phyloP scores from a whole-genome alignment of 2,113 vertebrate species.

The Sylvietta virens region DNA sequence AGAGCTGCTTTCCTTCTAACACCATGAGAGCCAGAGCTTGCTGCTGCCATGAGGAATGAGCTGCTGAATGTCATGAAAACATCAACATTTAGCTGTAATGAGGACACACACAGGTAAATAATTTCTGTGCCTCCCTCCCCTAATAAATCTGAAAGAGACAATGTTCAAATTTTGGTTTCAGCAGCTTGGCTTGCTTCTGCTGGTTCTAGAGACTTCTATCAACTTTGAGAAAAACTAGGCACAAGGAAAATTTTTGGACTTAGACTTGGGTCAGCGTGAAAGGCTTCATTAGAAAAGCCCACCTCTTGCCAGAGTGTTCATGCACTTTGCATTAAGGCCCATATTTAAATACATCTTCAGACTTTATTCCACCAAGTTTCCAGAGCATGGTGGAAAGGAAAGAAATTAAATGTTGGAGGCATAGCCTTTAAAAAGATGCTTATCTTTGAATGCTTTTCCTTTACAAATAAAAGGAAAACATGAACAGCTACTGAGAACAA shows the following conservation, averaged over 20 bases:
- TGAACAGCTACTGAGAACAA: background rate
- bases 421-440: background rate
- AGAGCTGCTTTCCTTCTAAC: background rate
- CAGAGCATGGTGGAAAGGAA: background rate
- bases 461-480: background rate
- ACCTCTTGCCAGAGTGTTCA: background rate
- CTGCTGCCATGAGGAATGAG: background rate
- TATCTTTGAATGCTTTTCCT: background rate
- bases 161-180: background rate
- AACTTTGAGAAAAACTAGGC: rapidly evolving
- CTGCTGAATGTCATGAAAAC: background rate
- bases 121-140: background rate
- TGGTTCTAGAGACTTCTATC: background rate
- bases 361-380: background rate
- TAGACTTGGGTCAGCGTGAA: background rate
- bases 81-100: background rate
- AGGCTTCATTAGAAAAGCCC: background rate
- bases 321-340: background rate
- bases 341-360: background rate
- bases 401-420: background rate
- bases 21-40: background rate
- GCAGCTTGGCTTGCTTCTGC: background rate
- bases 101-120: background rate
- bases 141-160: background rate
- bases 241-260: background rate